These are phyloP conservation scores for Thelohanellus kitauei DNA, from an alignment of 30 jellyfish, hydroid and myxozoan genomes.

Conservation along the genomic window DNA sequence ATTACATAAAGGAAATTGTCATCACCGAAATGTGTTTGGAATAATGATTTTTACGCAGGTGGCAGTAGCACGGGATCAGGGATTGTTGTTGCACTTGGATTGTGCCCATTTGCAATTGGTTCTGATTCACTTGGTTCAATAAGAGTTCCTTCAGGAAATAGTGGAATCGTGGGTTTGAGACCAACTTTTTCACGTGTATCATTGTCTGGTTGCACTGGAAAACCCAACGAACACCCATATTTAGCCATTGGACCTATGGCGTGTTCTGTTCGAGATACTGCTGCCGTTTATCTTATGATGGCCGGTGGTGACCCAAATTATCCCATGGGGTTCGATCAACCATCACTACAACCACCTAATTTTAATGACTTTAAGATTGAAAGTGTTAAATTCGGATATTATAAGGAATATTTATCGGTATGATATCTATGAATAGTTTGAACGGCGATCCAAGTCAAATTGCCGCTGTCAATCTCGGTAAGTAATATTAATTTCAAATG, in stretches of 20 bases:
- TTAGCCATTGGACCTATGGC: not conserved
- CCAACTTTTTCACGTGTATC: conserved; percentile 3
- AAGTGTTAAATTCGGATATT: no score
- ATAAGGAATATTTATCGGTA: no score
- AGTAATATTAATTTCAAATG: no score
- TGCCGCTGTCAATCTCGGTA: no score
- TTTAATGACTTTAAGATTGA: no score
- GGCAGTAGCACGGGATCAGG: not conserved
- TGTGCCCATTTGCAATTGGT: conserved; percentile 3
- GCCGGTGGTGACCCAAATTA: not conserved
- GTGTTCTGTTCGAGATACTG: not conserved
- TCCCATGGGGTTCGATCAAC: not conserved
- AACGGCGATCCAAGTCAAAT: no score
- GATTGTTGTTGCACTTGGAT: not conserved
- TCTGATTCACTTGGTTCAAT: conserved; percentile 17
- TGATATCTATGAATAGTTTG: no score
- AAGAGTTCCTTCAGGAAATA: conserved; percentile 13
- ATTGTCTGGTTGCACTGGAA: no score
- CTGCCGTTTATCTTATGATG: not conserved
- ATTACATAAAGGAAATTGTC: no score
- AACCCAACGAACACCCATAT: not conserved
- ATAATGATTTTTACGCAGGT: not conserved
- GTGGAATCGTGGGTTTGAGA: conserved; percentile 10
- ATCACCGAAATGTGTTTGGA: no score
- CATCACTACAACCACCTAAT: not conserved